Evolutionary conservation across 2,888 invertebrate genomes (phyloP).

Genomic region (Dynastes tityus): DNA sequence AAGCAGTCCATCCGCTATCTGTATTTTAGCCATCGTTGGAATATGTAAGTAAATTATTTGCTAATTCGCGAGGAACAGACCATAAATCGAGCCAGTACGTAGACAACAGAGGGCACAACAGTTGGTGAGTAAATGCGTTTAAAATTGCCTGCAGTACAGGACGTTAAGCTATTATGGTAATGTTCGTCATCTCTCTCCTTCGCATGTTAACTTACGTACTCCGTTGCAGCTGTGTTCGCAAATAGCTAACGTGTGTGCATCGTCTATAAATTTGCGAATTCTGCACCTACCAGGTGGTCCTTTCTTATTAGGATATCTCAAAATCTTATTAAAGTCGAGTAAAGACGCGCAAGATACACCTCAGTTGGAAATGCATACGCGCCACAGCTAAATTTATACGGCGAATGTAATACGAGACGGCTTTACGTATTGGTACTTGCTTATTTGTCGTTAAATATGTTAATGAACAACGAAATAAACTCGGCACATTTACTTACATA

Average conservation of each 20-base stretch:
- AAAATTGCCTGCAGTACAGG: slow-evolving; percentile 53
- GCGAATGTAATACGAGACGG: neutral
- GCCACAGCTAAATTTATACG: slow-evolving; percentile 6
- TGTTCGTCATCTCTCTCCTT: slow-evolving; percentile 48
- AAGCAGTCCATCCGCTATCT: neutral
- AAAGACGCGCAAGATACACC: neutral
- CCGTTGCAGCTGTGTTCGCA: slow-evolving; percentile 52
- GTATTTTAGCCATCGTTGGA: slow-evolving; percentile 12
- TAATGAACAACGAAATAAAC: slow-evolving; percentile 11
- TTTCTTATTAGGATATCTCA: slow-evolving; percentile 52
- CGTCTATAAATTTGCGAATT: slow-evolving; percentile 54
- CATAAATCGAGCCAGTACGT: slow-evolving; percentile 31
- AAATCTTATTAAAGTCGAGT: slow-evolving; percentile 50
- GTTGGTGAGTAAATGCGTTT: slow-evolving; percentile 53
- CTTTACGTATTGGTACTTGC: slow-evolving; percentile 1
- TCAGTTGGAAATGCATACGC: slow-evolving; percentile 35
- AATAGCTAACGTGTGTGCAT: slow-evolving; percentile 49
- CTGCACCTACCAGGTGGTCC: slow-evolving; percentile 49
- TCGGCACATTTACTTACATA: neutral
- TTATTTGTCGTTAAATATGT: slow-evolving; percentile 16
- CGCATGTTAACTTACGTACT: slow-evolving; percentile 55
- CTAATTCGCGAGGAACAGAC: slow-evolving; percentile 22
- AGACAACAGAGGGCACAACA: slow-evolving; percentile 44
- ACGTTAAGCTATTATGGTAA: slow-evolving; percentile 55
- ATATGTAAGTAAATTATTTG: slow-evolving; percentile 34